Base-by-base conservation (phyloP, 1,140 invertebrate species). In the Drosophila punjabiensis region DNA sequence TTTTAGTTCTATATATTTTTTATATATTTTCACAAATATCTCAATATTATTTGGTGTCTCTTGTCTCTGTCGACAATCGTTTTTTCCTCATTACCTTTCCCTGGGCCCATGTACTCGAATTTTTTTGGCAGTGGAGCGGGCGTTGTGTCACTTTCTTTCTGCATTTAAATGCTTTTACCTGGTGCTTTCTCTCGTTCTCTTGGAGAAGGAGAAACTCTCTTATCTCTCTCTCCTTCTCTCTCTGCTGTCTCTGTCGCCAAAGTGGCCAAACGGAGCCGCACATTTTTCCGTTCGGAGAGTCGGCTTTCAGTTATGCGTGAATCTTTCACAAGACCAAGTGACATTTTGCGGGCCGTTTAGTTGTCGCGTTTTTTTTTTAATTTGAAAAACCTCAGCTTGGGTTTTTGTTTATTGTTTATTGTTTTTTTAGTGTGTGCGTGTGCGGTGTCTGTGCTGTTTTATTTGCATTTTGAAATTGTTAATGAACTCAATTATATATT, bases 311-410 rank as follows among this genome's bases (percentile, higher is more conserved):
- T 91, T 77, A 91, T 79, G 81, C 88, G 88, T 91, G 81, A 84
- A 86, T 91, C 88, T 91, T 91, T 91, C 88, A 91, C 87, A 91
- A 91, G 88, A 87, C 81, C 74, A 75, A 90, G 85, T 89, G 85
- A 89, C 85, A 76, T 82, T 83, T 68, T 50, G 59, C 52, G 43
- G 66, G 59, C 52, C 68, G 67, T 74, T 71, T 53, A 62, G 63
- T 63, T 76, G 53, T 64, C 39, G 71, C 47, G 47, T 75, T 41
- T 74, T 24, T 41, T 74, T 24, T 24, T 52, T 47, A 61, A 52
- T 61, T 75, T 53, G 47, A 43, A 74, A 73, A 74, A 39, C 37
- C 24, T 28, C 33, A 10, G 76, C 62, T 66, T 14, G 20, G 10
- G 50, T 32, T 45, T 61, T 39, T 32, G 28, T 37, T 47, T 45